phyloP scores from a whole-genome alignment of 2,888 invertebrate species.

The Luperina nickerlii region DNA sequence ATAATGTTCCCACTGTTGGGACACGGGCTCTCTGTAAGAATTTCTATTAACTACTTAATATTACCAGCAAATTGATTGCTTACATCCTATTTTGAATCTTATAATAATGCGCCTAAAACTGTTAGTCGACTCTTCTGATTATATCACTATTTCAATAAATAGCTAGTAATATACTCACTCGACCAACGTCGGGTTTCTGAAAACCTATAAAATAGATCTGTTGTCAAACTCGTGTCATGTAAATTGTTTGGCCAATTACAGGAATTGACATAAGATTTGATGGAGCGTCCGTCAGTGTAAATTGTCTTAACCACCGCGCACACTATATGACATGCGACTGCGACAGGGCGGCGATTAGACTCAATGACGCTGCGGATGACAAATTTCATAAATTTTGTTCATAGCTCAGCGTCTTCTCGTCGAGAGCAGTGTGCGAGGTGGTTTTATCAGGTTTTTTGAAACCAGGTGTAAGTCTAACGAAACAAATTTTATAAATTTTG shows the following conservation, averaged over 20 bases:
- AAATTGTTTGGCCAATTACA: background rate
- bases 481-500: too few relatives aligned
- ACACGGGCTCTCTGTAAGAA: background rate
- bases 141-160: slow-evolving; percentile 5
- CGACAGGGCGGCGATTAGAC: too few relatives aligned
- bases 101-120: background rate
- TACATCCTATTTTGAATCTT: slow-evolving; percentile 14
- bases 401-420: background rate
- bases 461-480: background rate
- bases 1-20: too few relatives aligned
- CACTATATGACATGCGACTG: background rate
- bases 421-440: background rate
- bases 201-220: background rate
- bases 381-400: background rate
- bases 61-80: background rate
- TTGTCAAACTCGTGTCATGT: background rate
- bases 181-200: background rate
- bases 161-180: background rate
- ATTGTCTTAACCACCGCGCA: background rate
- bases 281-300: background rate
- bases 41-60: background rate
- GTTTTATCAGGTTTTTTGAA: background rate
- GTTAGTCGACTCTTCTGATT: background rate
- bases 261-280: slow-evolving; percentile 1
- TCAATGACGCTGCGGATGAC: background rate